These are phyloP conservation scores for Platycnemis pennipes DNA, from an alignment of 2,888 invertebrate species.

Conservation along the genomic window DNA sequence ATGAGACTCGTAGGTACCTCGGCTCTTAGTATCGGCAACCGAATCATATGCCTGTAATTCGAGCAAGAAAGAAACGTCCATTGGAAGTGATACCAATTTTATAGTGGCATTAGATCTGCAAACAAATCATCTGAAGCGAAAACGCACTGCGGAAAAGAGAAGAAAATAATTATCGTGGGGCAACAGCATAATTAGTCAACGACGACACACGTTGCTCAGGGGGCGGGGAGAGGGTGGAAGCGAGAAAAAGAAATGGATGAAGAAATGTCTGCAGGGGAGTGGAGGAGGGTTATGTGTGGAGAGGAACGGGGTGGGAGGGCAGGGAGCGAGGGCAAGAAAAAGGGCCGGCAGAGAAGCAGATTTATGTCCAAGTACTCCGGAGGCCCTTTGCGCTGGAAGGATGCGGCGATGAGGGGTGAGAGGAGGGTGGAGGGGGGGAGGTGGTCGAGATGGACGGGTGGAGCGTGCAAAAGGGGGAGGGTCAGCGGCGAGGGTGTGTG, in stretches of 20 bases:
- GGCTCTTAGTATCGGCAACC: no score
- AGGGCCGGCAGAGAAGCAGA: slow-evolving; percentile 38
- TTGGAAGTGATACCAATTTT: no score
- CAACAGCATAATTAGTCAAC: no score
- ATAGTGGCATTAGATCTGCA: no score
- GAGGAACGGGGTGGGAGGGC: not conserved
- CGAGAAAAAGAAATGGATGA: not conserved
- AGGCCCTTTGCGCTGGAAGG: slow-evolving; percentile 63
- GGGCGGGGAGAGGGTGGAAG: slow-evolving; percentile 1
- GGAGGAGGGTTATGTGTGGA: not conserved
- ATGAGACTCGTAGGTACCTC: no score
- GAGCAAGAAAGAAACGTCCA: no score
- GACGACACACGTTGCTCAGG: no score
- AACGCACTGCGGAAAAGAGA: no score
- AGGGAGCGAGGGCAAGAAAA: not conserved
- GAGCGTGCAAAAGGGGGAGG: not conserved
- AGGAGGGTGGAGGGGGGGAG: not conserved
- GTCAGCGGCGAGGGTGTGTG: not conserved
- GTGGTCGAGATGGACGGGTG: not conserved
- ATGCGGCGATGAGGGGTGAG: slow-evolving; percentile 22
- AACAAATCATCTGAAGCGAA: no score
- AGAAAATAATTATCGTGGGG: no score
- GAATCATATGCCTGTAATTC: no score
- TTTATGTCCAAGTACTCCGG: slow-evolving; percentile 63
- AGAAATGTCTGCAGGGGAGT: not conserved